Percentiles rank a stretch among this genome's conserved stretches.
These are phyloP conservation scores for Cylas formicarius DNA, from an alignment of 1,140 invertebrate species.

Conservation along the genomic window DNA sequence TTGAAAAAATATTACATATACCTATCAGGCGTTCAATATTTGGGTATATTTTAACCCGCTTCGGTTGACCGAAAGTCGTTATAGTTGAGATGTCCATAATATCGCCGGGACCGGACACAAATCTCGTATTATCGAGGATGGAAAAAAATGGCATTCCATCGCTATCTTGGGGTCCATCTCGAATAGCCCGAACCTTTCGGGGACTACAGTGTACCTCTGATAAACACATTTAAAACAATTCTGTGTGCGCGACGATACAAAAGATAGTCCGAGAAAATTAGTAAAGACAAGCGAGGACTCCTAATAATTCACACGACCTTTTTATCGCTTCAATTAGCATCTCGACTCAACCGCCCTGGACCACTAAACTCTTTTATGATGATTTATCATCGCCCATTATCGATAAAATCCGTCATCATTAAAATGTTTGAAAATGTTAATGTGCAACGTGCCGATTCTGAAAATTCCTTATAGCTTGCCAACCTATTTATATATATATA, in stretches of 20 bases:
- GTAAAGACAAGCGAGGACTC: slow-evolving; percentile 24
- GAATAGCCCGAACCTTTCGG: slow-evolving; percentile 23
- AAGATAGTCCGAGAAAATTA: slow-evolving; percentile 29
- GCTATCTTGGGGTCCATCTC: slow-evolving; percentile 28
- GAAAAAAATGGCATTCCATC: slow-evolving; percentile 29
- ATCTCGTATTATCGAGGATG: slow-evolving; percentile 27
- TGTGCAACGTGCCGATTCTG: no score
- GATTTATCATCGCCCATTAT: no score
- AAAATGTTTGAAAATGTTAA: no score
- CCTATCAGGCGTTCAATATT: no score
- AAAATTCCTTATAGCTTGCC: no score
- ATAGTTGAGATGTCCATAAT: slow-evolving; percentile 26
- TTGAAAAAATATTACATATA: no score
- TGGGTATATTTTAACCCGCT: no score
- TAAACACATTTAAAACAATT: slow-evolving; percentile 30
- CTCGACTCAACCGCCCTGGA: no score
- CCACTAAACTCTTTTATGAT: no score
- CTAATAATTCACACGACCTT: slow-evolving; percentile 26
- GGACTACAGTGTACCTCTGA: slow-evolving; percentile 26
- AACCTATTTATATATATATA: no score
- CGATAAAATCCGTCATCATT: no score
- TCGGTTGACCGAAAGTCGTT: no score
- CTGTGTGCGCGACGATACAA: slow-evolving; percentile 27
- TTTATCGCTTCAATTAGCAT: slow-evolving; percentile 9
- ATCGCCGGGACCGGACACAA: slow-evolving; percentile 25